A percentile compares a stretch with the other conserved stretches of the same genome.
phyloP scores from a whole-genome alignment of 23 tunicate species.

The Ciona savignyi region DNA sequence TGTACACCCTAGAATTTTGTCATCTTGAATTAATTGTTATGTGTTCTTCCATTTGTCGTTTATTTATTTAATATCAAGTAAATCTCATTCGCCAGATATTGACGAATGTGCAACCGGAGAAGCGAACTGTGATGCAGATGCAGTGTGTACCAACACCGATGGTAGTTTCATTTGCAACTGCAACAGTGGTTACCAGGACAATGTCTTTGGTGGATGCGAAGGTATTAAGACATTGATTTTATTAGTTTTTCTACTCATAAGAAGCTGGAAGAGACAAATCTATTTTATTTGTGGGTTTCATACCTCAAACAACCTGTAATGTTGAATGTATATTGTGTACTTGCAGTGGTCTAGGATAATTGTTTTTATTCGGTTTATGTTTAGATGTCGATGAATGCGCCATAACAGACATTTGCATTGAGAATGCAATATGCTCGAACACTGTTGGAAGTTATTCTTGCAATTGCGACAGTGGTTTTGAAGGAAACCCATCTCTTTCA shows the following conservation, averaged over 20 bases:
- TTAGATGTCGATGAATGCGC: slow-evolving; percentile 45
- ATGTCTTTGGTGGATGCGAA: slow-evolving; percentile 4
- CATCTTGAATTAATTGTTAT: too few relatives aligned
- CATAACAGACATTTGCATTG: not conserved
- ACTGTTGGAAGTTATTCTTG: slow-evolving; percentile 31
- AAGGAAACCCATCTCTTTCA: slow-evolving; percentile 5
- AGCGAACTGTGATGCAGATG: slow-evolving; percentile 23
- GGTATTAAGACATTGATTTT: too few relatives aligned
- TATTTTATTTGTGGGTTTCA: too few relatives aligned
- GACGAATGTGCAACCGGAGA: slow-evolving; percentile 27
- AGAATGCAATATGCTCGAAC: slow-evolving; percentile 22
- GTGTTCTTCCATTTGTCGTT: too few relatives aligned
- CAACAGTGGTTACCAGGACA: slow-evolving; percentile 18
- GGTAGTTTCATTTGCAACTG: slow-evolving; percentile 32
- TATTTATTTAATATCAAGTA: not conserved
- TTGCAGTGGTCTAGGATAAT: too few relatives aligned
- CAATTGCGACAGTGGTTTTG: slow-evolving; percentile 22
- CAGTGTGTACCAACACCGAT: slow-evolving; percentile 26
- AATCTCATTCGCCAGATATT: slow-evolving; percentile 9
- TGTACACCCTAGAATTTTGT: too few relatives aligned
- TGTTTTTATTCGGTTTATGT: too few relatives aligned
- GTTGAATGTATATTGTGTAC: too few relatives aligned
- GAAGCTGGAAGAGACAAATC: too few relatives aligned
- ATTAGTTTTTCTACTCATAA: too few relatives aligned
- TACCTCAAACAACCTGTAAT: too few relatives aligned